Evolutionary conservation across 1,140 invertebrate species (phyloP), one percentile per base, ranked within the genome.

Genomic region (Nasonia longicornis): DNA sequence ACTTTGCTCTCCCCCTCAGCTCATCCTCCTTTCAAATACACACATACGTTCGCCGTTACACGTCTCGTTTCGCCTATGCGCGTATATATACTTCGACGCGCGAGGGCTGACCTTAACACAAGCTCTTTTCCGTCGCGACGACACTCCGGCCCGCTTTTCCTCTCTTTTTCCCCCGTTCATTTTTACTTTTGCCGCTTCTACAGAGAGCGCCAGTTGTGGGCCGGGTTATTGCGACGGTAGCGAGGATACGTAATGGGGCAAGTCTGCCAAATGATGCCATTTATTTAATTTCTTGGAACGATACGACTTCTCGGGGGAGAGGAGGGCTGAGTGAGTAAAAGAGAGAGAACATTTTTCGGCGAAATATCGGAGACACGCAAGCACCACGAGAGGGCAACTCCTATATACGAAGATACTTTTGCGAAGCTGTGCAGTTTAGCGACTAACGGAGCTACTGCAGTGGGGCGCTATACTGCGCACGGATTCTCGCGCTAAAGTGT

Each of bases 241-340:
- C 74, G 26, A 83, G 80, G 71, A 79, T 42, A 79, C 80, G 69
- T 81, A 82, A 84, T 84, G 75, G 85, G 58, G 83, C 84, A 86
- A 88, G 85, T 89, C 88, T 90, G 88, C 87, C 89, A 88, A 89
- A 89, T 87, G 86, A 89, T 88, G 86, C 84, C 85, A 88, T 90
- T 88, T 83, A 83, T 89, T 89, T 88, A 88, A 87, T 87, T 87
- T 86, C 84, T 85, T 87, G 84, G 86, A 87, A 86, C 83, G 84
- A 85, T 84, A 82, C 84, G 83, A 78, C 66, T 79, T 81, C 42
- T 67, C 80, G 52, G 3, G 52, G 7, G 58, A 31, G 26, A 4
- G 2, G n/a, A 48, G 42, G 22, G 16, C 16, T n/a, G 52, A 58
- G 52, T 58, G 52, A 58, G 74, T 22, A 35, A 35, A 6, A 35